These are phyloP conservation scores for Camponotus floridanus DNA, from an alignment of 1,140 invertebrate genomes.

Conservation along the genomic window DNA sequence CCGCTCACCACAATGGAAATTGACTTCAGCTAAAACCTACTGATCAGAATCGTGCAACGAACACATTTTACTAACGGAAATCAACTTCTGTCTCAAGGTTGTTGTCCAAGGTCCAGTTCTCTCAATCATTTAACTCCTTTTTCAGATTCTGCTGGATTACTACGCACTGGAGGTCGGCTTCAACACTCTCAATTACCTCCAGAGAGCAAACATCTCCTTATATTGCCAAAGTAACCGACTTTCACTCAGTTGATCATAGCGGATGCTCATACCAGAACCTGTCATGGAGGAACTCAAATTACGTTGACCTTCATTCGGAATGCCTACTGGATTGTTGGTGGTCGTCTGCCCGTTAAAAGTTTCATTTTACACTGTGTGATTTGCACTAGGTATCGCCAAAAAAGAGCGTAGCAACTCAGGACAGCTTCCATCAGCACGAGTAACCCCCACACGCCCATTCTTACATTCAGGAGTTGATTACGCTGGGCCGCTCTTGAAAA, in stretches of 20 bases:
- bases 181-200: background rate
- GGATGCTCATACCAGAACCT: slow-evolving; percentile 58
- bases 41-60: background rate
- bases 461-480: background rate
- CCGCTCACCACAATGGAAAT: no score
- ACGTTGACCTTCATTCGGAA: background rate
- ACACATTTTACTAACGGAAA: background rate
- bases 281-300: background rate
- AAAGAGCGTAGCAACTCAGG: background rate
- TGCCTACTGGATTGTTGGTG: background rate
- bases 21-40: background rate
- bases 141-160: slow-evolving; percentile 65
- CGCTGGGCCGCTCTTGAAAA: background rate
- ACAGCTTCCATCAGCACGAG: slow-evolving; percentile 33
- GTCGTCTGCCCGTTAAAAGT: background rate
- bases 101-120: background rate
- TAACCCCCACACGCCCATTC: background rate
- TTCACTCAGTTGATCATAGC: slow-evolving; percentile 70
- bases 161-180: slow-evolving; percentile 78
- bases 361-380: background rate
- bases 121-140: slow-evolving; percentile 42
- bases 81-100: background rate
- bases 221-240: slow-evolving; percentile 65
- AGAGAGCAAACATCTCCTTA: slow-evolving; percentile 69
- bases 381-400: background rate